phyloP scores from a whole-genome alignment of 2,113 vertebrate species.

The Gallinago media region DNA sequence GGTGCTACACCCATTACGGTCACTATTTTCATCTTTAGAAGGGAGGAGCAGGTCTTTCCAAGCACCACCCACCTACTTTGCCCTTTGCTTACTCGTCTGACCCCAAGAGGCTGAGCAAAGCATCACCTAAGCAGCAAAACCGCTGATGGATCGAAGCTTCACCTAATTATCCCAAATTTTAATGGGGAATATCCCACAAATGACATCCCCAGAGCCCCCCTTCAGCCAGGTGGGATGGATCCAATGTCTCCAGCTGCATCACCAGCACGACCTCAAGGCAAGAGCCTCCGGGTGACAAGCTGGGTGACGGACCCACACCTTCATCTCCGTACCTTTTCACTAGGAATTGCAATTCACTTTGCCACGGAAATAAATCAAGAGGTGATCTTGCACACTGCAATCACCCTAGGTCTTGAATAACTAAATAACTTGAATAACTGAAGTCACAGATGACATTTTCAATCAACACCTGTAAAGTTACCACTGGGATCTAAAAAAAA shows the following conservation, averaged over 20 bases:
- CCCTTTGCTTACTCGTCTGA: neutral
- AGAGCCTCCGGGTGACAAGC: neutral
- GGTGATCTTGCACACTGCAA: neutral
- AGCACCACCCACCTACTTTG: neutral
- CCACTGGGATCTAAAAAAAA: neutral
- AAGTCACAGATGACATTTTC: neutral
- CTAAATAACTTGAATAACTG: neutral
- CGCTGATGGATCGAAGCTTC: neutral
- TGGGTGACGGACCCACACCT: rapidly evolving
- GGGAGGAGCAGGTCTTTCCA: neutral
- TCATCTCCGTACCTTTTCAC: neutral
- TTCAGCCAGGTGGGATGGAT: neutral
- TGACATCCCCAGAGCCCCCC: rapidly evolving
- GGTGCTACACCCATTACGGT: neutral
- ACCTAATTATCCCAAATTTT: neutral
- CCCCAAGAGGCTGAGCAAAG: neutral
- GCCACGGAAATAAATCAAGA: neutral
- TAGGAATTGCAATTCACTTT: neutral
- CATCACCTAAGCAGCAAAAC: neutral
- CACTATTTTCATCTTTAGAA: neutral
- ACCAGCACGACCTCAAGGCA: neutral
- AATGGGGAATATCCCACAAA: neutral
- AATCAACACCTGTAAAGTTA: neutral
- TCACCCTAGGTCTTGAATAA: neutral
- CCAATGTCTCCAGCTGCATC: rapidly evolving